Percentiles rank a stretch among this genome's conserved stretches.
Evolutionary conservation across 2,797 vertebrate genomes (phyloP).

Genomic region (Spinus pinus): DNA sequence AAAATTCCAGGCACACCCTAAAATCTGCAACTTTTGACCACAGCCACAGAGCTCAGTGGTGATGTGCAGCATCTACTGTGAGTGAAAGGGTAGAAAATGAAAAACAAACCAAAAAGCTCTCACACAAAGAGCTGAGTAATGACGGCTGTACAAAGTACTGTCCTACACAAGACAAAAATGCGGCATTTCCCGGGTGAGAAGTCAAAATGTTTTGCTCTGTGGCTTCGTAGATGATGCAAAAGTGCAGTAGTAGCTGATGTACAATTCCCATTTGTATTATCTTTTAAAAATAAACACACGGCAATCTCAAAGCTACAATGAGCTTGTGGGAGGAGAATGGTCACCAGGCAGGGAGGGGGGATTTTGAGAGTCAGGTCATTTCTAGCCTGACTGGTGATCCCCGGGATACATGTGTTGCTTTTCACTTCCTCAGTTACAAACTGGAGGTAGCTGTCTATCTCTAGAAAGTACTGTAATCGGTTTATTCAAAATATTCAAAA

Average conservation of each 20-base stretch:
- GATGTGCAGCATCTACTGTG: background rate
- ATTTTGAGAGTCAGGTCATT: accelerated
- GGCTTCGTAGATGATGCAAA: background rate
- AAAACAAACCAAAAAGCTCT: background rate
- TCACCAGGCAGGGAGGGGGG: background rate
- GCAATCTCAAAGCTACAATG: background rate
- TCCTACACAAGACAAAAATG: background rate
- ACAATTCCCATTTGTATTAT: background rate
- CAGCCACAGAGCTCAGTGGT: background rate
- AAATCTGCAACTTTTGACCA: background rate
- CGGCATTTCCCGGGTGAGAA: accelerated
- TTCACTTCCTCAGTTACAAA: background rate
- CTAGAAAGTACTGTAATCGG: background rate
- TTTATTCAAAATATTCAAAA: background rate
- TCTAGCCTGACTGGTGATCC: background rate
- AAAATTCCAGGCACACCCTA: background rate
- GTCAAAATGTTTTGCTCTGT: background rate
- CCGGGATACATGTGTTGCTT: background rate
- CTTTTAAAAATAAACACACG: background rate
- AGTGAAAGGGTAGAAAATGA: background rate
- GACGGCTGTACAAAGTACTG: background rate
- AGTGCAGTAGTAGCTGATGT: background rate
- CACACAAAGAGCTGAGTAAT: background rate
- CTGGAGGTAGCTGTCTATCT: background rate
- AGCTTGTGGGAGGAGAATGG: background rate